Conservation (phyloP, 2,888 invertebrate genomes). For the Spisula subtruncata region DNA sequence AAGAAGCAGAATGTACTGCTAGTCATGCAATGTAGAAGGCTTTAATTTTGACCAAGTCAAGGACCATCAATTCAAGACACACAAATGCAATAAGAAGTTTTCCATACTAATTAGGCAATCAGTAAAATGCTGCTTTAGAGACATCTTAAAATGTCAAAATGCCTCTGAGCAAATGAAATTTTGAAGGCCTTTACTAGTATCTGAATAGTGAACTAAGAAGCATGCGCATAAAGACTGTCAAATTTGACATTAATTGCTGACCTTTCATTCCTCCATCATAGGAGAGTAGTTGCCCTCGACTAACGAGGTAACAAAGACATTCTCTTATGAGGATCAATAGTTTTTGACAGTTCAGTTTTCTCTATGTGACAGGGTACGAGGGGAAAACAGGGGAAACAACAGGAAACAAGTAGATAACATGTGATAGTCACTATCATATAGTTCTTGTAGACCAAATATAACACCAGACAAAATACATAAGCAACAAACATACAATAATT, state of each 20-base stretch:
- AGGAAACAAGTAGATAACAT: constrained; percentile 31
- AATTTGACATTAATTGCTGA: constrained; percentile 18
- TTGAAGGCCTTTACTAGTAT: not conserved
- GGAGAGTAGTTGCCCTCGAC: constrained; percentile 28
- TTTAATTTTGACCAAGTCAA: too few species aligned
- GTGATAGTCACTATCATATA: constrained; percentile 18
- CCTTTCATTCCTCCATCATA: constrained; percentile 23
- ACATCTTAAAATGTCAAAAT: not conserved
- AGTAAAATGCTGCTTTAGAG: not conserved
- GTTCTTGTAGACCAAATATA: not conserved
- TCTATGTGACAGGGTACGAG: constrained; percentile 42
- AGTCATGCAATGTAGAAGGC: too few species aligned
- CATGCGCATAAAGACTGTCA: constrained; percentile 7
- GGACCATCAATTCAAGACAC: too few species aligned
- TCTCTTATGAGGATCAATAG: constrained; percentile 41
- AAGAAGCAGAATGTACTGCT: too few species aligned
- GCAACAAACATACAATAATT: constrained; percentile 29
- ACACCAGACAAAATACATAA: constrained; percentile 36
- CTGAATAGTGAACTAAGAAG: not conserved
- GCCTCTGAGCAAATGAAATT: not conserved
- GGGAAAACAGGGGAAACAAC: too few species aligned
- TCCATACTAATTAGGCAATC: too few species aligned
- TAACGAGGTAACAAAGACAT: constrained; percentile 54
- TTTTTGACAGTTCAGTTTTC: constrained; percentile 60
- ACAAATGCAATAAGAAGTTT: too few species aligned